Evolutionary conservation across 2,113 vertebrate genomes (phyloP).

Genomic region (Hystrix cristata): DNA sequence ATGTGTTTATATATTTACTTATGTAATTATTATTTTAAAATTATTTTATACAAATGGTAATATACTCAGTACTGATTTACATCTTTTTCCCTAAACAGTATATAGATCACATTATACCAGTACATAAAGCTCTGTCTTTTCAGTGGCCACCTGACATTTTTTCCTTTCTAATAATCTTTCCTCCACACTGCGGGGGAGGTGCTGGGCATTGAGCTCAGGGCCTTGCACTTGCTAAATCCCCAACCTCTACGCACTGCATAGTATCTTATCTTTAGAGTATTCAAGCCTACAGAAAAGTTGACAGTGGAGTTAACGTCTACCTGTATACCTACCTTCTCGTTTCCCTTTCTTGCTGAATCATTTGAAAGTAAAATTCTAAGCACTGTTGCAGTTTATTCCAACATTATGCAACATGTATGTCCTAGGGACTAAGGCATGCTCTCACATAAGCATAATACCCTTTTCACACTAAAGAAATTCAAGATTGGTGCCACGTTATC

Average conservation of each 20-base stretch:
- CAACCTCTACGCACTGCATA: not conserved
- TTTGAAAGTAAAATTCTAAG: conserved; percentile 32
- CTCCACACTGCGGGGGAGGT: not conserved
- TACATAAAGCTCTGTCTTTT: conserved; percentile 2
- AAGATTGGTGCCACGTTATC: not conserved
- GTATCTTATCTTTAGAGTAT: conserved; percentile 48
- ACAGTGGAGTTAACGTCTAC: not conserved
- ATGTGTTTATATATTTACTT: not conserved
- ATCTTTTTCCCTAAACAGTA: not conserved
- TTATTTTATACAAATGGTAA: not conserved
- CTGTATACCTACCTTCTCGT: not conserved
- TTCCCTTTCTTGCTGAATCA: not conserved
- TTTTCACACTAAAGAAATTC: conserved; percentile 42
- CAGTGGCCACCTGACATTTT: not conserved
- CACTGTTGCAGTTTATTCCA: not conserved
- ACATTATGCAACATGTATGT: not conserved
- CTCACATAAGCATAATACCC: not conserved
- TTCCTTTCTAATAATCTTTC: not conserved
- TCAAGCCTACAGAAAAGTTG: not conserved
- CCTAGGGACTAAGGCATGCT: not conserved
- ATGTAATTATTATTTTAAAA: not conserved
- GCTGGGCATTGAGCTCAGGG: too few relatives aligned
- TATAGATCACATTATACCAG: not conserved
- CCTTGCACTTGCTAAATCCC: too few relatives aligned
- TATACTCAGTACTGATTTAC: not conserved